Evolutionary conservation across 2,113 vertebrate genomes (phyloP), one percentile per base, ranked within the genome.

Genomic region (Epinephelus moara): DNA sequence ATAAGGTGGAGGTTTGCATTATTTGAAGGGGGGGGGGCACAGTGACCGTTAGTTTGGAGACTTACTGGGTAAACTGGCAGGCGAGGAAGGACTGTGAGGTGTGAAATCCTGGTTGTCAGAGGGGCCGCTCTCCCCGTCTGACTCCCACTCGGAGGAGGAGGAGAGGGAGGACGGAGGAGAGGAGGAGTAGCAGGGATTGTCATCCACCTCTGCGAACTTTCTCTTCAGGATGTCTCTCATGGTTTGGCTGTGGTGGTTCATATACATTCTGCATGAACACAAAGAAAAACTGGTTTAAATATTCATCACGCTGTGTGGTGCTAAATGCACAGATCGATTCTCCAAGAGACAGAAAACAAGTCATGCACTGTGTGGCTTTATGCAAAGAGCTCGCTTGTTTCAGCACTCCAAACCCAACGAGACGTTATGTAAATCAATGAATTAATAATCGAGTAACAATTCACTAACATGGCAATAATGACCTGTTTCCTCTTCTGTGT

Each of bases 181-280:
- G 0, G 96, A 95, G 23, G 94, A 96, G 94, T 94, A 95, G 69
- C 87, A 85, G 64, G 93, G 90, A 66, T 95, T 94, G 82, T 95
- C 96, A 27, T 97, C 96, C 84, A 97, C 88, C 92, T 97, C 96
- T 73, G 96, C 95, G 6, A 96, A 97, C 91, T 97, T 99, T 91
- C 98, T 96, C 93, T 99, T 99, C 19, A 97, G 91, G 47, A 95
- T 84, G 74, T 95, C 96, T 0, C 96, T 96, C 97, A 99, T 99
- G 93, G 92, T 95, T 89, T 88, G 0, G 7, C 88, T 61, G 69
- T 45, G 25, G 68, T 67, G 59, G 77, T 92, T 87, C 89, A 76
- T n/a, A 3, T 89, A 93, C 80, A 73, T 87, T 93, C 96, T 97
- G 90, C 45, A 64, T n/a, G 78, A 53, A 80, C 53, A 88, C 27